phyloP scores from a whole-genome alignment of 2,113 vertebrate genomes.

The Haemorhous mexicanus region DNA sequence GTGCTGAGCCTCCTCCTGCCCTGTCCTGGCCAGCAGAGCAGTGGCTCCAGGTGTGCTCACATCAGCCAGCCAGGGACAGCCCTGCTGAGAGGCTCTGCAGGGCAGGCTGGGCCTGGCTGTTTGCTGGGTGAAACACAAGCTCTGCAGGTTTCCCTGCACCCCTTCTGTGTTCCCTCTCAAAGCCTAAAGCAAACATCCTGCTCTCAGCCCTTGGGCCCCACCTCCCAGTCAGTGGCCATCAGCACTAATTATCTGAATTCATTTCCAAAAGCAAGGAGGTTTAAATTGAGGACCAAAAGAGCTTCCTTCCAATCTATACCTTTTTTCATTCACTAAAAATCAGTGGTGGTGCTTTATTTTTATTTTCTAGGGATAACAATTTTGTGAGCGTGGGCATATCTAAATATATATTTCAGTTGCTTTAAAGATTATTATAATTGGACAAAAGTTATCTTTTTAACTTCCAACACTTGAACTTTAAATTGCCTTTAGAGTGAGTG shows the following conservation, averaged over 20 bases:
- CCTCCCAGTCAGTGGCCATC: not conserved
- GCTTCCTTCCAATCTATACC: not conserved
- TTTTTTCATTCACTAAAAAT: not conserved
- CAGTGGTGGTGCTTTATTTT: not conserved
- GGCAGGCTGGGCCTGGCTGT: not conserved
- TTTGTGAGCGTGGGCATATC: not conserved
- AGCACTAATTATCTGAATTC: not conserved
- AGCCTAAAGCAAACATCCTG: not conserved
- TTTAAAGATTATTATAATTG: not conserved
- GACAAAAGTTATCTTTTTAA: not conserved
- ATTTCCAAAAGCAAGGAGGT: not conserved
- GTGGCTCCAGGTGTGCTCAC: fast-evolving
- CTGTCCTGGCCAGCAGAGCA: fast-evolving
- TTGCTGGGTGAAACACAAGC: not conserved
- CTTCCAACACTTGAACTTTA: not conserved
- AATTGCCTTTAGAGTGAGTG: not conserved
- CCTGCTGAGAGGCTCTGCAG: not conserved
- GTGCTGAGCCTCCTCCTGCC: not conserved
- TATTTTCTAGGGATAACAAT: not conserved
- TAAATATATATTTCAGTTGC: not conserved
- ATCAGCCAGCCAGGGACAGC: not conserved
- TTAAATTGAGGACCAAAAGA: not conserved
- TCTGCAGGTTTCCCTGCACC: fast-evolving
- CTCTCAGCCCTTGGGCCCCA: not conserved
- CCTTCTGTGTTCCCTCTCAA: not conserved